Conservation (phyloP, 2,888 invertebrate genomes). For the Mayetiola destructor region DNA sequence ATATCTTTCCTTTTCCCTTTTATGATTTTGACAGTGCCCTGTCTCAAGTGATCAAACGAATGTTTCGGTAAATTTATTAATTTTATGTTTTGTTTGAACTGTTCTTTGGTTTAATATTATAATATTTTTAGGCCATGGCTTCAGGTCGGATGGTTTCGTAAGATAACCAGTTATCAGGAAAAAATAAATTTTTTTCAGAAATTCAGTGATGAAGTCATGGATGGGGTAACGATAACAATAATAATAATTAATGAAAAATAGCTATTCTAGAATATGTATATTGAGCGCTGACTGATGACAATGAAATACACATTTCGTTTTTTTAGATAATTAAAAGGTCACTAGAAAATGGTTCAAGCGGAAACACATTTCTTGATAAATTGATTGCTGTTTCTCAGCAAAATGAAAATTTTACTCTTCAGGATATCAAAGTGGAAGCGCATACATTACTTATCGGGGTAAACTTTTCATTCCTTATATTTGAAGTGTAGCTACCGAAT, state of each 20-base stretch:
- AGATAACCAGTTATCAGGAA: not conserved
- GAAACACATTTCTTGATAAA: constrained; percentile 8
- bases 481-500: not conserved
- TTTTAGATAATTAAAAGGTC: constrained; percentile 9
- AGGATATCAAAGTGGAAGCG: constrained; percentile 7
- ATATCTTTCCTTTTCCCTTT: too few species aligned
- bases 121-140: too few species aligned
- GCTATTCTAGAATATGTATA: too few species aligned
- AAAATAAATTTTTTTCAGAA: not conserved
- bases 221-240: constrained; percentile 9
- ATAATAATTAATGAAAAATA: too few species aligned
- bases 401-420: constrained; percentile 3
- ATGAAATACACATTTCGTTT: too few species aligned
- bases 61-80: too few species aligned
- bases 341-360: not conserved
- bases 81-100: too few species aligned
- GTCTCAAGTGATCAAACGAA: not conserved
- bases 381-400: not conserved
- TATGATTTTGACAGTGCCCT: constrained; percentile 8
- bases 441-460: constrained; percentile 4
- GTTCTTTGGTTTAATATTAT: too few species aligned
- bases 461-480: not conserved
- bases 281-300: too few species aligned
- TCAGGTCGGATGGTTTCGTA: constrained; percentile 1
- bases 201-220: constrained; percentile 8